Evolutionary conservation across 2,888 invertebrate genomes (phyloP), one percentile per base, ranked within the genome.

Genomic region (Hypomecis atomaria): DNA sequence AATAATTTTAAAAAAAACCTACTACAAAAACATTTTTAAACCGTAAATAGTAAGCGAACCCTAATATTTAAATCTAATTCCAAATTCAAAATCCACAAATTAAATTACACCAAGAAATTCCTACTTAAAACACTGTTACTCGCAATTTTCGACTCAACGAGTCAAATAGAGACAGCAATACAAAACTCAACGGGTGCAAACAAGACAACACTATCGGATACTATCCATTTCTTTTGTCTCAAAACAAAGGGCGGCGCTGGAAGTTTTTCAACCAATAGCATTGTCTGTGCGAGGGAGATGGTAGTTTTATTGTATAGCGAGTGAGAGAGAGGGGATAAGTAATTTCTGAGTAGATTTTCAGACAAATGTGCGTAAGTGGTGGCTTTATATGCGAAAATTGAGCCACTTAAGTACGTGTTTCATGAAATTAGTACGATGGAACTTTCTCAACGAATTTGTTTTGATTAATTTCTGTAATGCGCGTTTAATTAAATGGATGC

Each of bases 81-180:
- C 42, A 56, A 59, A 47, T 48, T 53, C 65, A 50, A 59, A 71
- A 73, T 71, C 63, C 45, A 13, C 59, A 59, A 59, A 75, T 70
- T 66, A 71, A 70, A 76, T 66, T 75, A 77, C 71, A 68, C 71
- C 70, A 62, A 58, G 59, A 56, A 61, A 65, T 61, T 62, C 71
- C 74, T 78, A 84, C 83, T 85, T 83, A 81, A 82, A 84, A 80
- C 72, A 69, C 74, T 75, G 80, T 82, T 81, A 69, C 73, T 69
- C 75, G 71, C 76, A 72, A 72, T 76, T 76, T 73, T 70, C 63
- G 72, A 73, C 75, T 70, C 57, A 60, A 50, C 62, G 9, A 59
- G 66, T 55, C 56, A 38, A 69, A 74, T 59, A 67, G 75, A 74
- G 72, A 67, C 53, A 44, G 48, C 48, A 55, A 62, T 43, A 53